Conservation (phyloP, 2,888 invertebrate species). For the Ophion ventricosus region DNA sequence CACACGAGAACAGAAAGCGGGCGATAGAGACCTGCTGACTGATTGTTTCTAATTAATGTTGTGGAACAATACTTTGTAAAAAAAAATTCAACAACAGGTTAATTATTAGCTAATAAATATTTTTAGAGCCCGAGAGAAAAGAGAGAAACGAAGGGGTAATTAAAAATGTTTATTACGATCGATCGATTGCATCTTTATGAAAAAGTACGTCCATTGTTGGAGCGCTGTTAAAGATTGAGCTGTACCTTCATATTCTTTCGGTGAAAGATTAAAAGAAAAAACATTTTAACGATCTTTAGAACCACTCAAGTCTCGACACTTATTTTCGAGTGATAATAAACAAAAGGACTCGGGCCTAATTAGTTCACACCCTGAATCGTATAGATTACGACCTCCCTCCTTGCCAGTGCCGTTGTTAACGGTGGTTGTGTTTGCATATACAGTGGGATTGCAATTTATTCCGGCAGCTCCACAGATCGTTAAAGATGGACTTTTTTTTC, state of each 20-base stretch:
- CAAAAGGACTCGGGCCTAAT: not conserved
- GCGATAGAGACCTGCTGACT: no score
- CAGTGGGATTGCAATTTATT: conserved; percentile 7
- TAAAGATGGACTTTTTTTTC: conserved; percentile 12
- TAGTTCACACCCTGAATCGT: not conserved
- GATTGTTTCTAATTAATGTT: not conserved
- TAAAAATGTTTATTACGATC: not conserved
- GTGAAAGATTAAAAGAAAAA: not conserved
- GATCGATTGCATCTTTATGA: not conserved
- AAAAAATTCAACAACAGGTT: not conserved
- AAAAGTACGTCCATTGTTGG: conserved; percentile 24
- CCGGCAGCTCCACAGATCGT: conserved; percentile 28
- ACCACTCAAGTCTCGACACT: not conserved
- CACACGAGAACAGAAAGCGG: no score
- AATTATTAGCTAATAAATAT: not conserved
- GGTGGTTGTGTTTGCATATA: conserved; percentile 14
- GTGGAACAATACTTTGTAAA: not conserved
- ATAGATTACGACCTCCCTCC: not conserved
- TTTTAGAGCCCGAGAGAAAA: not conserved
- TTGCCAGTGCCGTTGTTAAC: not conserved
- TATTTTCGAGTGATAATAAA: conserved; percentile 5
- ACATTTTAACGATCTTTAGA: conserved; percentile 39
- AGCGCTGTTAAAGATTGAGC: conserved; percentile 6
- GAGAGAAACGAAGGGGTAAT: not conserved
- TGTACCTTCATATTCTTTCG: conserved; percentile 1